Conservation (phyloP, 1,140 invertebrate species). For the Psix sp. region DNA sequence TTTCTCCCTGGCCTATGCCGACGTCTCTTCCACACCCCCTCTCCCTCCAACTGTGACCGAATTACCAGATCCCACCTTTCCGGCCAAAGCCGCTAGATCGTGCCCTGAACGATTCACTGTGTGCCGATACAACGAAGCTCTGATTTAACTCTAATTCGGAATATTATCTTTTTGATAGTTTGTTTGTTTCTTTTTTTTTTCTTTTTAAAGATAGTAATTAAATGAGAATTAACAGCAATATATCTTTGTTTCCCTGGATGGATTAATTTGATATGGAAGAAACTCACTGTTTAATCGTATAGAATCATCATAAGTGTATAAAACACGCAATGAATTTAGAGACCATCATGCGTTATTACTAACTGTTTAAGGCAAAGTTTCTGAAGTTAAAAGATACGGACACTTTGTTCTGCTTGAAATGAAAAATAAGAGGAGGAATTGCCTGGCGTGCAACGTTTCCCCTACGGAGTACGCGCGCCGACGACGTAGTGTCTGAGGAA, state of each 20-base stretch:
- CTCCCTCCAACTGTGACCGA: constrained; percentile 65
- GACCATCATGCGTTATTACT: constrained; percentile 5
- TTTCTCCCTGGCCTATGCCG: constrained; percentile 27
- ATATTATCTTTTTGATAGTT: constrained; percentile 16
- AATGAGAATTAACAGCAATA: too few relatives aligned
- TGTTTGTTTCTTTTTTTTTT: too few relatives aligned
- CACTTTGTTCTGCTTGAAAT: constrained; percentile 39
- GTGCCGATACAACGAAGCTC: constrained; percentile 33
- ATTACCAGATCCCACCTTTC: constrained; percentile 73
- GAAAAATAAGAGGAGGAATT: constrained; percentile 46
- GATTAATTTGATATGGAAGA: too few relatives aligned
- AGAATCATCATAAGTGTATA: too few relatives aligned
- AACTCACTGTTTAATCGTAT: too few relatives aligned
- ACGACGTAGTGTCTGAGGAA: constrained; percentile 53
- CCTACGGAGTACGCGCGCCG: constrained; percentile 48
- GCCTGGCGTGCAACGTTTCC: constrained; percentile 47
- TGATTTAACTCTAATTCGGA: constrained; percentile 27
- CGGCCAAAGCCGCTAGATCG: constrained; percentile 55
- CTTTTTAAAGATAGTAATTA: too few relatives aligned
- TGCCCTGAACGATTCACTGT: constrained; percentile 30
- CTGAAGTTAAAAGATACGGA: constrained; percentile 37
- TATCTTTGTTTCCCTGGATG: too few relatives aligned
- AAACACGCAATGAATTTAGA: neutral
- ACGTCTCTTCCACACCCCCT: constrained; percentile 13
- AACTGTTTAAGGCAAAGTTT: constrained; percentile 28